phyloP scores from a whole-genome alignment of 2,888 invertebrate species.

The Amphipyra berbera region DNA sequence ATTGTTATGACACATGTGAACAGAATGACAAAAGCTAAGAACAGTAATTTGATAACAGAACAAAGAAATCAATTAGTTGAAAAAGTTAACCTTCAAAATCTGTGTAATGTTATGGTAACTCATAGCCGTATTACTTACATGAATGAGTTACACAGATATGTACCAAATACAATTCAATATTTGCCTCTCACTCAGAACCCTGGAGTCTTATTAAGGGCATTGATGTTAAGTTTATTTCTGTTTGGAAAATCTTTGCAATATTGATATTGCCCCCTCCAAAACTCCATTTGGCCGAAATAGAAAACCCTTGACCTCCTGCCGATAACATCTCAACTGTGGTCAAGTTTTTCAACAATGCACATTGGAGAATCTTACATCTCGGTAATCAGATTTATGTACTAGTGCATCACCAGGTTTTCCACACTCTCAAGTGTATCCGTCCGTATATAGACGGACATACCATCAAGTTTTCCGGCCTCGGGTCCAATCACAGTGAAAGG shows the following conservation, averaged over 20 bases:
- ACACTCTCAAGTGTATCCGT: constrained; percentile 86
- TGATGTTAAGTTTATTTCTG: constrained; percentile 65
- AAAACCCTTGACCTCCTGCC: constrained; percentile 89
- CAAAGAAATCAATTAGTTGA: constrained; percentile 34
- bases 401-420: constrained; percentile 90
- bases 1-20: constrained; percentile 35
- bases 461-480: constrained; percentile 89
- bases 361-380: constrained; percentile 64
- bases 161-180: constrained; percentile 78
- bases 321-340: constrained; percentile 82
- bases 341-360: constrained; percentile 90
- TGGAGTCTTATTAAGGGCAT: constrained; percentile 86
- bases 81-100: constrained; percentile 51
- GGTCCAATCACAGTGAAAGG: constrained; percentile 89
- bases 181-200: constrained; percentile 90
- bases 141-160: constrained; percentile 85
- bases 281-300: constrained; percentile 89
- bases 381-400: constrained; percentile 62
- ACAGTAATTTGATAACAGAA: constrained; percentile 43
- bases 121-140: constrained; percentile 87
- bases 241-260: constrained; percentile 59
- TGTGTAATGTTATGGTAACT: constrained; percentile 75
- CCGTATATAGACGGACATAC: constrained; percentile 86
- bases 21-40: constrained; percentile 23
- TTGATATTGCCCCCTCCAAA: constrained; percentile 81